These are phyloP conservation scores for Epinephelus malabaricus DNA, from an alignment of 2,797 vertebrate genomes.

Conservation along the genomic window DNA sequence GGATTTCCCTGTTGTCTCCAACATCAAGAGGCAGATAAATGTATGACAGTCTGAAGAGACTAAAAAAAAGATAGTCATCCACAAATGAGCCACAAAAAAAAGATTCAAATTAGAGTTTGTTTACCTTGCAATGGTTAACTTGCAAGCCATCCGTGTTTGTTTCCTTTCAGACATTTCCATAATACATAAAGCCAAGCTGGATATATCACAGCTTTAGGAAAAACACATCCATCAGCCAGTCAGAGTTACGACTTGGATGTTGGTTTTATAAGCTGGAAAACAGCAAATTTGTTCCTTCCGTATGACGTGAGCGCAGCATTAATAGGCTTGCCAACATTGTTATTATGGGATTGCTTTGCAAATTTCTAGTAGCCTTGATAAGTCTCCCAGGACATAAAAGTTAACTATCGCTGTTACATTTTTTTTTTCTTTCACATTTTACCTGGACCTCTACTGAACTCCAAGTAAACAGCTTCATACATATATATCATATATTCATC, in stretches of 20 bases:
- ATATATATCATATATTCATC: not conserved
- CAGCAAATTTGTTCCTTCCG: conserved; percentile 29
- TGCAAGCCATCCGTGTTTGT: conserved; percentile 14
- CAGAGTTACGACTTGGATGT: conserved; percentile 38
- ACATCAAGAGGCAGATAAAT: conserved; percentile 3
- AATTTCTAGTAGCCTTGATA: conserved; percentile 9
- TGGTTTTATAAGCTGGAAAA: conserved; percentile 62
- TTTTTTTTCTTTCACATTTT: not conserved
- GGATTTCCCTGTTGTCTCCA: not conserved
- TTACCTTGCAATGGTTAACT: not conserved
- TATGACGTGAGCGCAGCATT: conserved; percentile 39
- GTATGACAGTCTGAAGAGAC: not conserved
- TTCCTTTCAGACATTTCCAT: conserved; percentile 32
- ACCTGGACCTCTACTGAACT: not conserved
- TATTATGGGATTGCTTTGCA: conserved; percentile 17
- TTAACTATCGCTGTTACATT: not conserved
- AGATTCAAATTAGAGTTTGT: conserved; percentile 1
- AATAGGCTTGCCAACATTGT: conserved; percentile 14
- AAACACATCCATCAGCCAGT: conserved; percentile 21
- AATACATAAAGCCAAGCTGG: conserved; percentile 1
- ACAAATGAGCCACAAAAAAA: not conserved
- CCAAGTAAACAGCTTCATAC: not conserved
- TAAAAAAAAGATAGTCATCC: not conserved
- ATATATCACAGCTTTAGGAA: conserved; percentile 19
- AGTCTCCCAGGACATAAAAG: not conserved